Base-by-base conservation (phyloP, 1,140 invertebrate genomes). In the Stegodyphus dumicola region DNA sequence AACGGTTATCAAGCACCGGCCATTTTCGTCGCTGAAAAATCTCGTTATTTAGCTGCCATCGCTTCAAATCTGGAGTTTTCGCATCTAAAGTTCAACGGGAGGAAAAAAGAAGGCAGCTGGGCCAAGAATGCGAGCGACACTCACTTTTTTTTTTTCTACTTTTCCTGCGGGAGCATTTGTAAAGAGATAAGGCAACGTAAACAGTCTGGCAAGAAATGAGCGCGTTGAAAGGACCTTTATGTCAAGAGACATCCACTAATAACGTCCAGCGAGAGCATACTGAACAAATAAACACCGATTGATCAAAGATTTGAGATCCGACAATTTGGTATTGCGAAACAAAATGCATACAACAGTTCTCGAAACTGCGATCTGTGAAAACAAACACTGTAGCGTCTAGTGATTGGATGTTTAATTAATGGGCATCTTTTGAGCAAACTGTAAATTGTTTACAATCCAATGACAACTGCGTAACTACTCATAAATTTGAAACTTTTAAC, bases 221-320 rank as follows among this genome's bases (percentile, higher is more conserved):
- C n/a, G 48, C 11, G 80, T 17, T 83, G 80, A 83, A 83, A 83
- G 18, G 48, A 9, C 56, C 48, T 51, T 60, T 60, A 53, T 67
- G 80, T 65, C 80, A 83, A 67, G 33, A 71, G 60, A 75, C 71
- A 73, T 66, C 54, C 69, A 51, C 71, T 83, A 83, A 83, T 83
- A 81, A 81, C 69, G 78, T 52, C 78, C 33, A 33, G 18, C 77
- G 77, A 69, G 77, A 13, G n/a, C 65, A 67, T 9, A n/a, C 65
- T 7, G 65, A 75, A 75, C 70, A 83, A 83, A 83, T 83, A 83
- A 83, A 83, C 80, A 83, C 71, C 56, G 53, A 10, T 53, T 75
- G 80, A 83, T 83, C 80, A 83, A 83, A 83, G 80, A 75, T 65
- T 54, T 56, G n/a, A 73, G 13, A 18, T 7, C 70, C 78, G 70